Evolutionary conservation across 2,797 vertebrate species (phyloP), one percentile per base, ranked within the genome.

Genomic region (Mareca penelope): DNA sequence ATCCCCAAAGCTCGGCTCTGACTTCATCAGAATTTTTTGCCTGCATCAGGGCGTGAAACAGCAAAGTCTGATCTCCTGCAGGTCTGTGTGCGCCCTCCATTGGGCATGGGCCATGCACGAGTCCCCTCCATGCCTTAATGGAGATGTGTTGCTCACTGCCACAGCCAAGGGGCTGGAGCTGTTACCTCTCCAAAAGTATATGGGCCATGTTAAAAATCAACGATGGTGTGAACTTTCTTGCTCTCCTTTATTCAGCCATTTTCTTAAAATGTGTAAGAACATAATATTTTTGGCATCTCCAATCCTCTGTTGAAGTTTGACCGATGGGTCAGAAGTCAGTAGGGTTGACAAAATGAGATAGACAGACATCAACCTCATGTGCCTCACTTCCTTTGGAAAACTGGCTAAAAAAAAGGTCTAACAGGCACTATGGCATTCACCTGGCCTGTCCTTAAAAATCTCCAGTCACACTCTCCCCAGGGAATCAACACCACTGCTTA

Each of bases 391-490:
- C 39, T 71, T 50, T 55, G 50, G 72, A 46, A 89, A 91, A 85
- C 8, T 68, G 8, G 7, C 53, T 82, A 48, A 86, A 89, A 82
- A 50, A 9, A 44, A 12, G 19, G 39, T 85, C 11, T 80, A 64
- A 64, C 81, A 63, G 7, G 3, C 24, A 64, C 28, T 6, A 24
- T 0, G 3, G 37, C 35, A 37, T 53, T 77, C 9, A n/a, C 35
- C 40, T 50, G 75, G 79, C 52, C 40, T 70, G 22, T 40, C 75
- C 52, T 39, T 75, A 70, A 65, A 65, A 44, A 44, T 23, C 35
- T 26, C 37, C 53, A 46, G 22, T 46, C 0, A 0, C 8, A 10
- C 0, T 0, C 11, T 52, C 57, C 24, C 22, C 12, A 23, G 22
- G 22, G 57, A 71, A n/a, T 56, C 42, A 50, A 53, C 17, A 23